phyloP scores from a whole-genome alignment of 2,797 vertebrate species.

The Sternotherus odoratus region DNA sequence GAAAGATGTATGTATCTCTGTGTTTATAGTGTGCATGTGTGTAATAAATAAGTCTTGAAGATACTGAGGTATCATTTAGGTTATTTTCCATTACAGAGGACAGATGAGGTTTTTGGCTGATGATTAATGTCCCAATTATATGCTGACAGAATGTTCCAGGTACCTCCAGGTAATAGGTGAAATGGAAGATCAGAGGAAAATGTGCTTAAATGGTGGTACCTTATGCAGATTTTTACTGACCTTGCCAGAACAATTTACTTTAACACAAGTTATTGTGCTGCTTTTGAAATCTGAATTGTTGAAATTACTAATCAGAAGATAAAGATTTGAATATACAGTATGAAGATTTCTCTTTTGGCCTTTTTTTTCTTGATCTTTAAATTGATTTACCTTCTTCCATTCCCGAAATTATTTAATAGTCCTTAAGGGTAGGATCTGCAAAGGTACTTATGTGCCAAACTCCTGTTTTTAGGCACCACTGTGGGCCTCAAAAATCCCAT shows the following conservation, averaged over 20 bases:
- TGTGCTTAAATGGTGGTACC: not conserved
- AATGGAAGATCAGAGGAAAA: not conserved
- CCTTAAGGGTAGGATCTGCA: too few species aligned
- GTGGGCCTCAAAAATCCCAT: too few species aligned
- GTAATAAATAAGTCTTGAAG: not conserved
- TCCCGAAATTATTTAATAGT: too few species aligned
- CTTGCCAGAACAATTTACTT: not conserved
- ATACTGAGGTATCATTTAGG: not conserved
- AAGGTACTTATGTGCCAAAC: too few species aligned
- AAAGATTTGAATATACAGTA: too few species aligned
- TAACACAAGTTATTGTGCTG: too few species aligned
- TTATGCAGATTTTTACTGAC: not conserved
- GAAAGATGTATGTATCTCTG: not conserved
- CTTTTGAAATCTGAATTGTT: too few species aligned
- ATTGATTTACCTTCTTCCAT: too few species aligned
- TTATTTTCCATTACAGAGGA: not conserved
- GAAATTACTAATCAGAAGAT: too few species aligned
- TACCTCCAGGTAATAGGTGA: not conserved
- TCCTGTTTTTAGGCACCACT: too few species aligned
- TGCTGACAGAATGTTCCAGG: not conserved
- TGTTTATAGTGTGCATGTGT: not conserved
- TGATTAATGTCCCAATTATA: not conserved
- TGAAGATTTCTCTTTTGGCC: too few species aligned
- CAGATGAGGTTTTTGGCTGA: not conserved
- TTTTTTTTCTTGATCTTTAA: too few species aligned